These are phyloP conservation scores for Lemur catta DNA, from an alignment of 2,797 vertebrate species.

Conservation along the genomic window DNA sequence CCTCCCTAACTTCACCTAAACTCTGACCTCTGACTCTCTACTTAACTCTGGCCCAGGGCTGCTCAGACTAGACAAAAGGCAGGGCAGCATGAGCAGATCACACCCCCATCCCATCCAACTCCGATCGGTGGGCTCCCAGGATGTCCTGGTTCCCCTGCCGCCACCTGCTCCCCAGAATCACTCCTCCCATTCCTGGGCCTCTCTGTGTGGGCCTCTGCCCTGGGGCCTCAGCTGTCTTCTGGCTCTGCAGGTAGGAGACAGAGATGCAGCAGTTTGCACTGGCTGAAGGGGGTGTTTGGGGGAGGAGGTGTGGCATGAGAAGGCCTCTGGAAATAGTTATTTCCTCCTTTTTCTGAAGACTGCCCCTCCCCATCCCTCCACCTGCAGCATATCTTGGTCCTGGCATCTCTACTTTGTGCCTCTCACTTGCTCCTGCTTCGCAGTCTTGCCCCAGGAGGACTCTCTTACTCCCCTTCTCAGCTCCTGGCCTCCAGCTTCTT, in stretches of 20 bases:
- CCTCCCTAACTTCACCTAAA: conserved; percentile 34
- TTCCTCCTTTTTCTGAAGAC: background rate
- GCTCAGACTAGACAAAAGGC: conserved; percentile 13
- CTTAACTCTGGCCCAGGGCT: background rate
- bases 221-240: conserved; percentile 84
- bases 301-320: background rate
- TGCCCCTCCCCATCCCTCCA: background rate
- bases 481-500: conserved; percentile 88
- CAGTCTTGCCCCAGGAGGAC: conserved; percentile 64
- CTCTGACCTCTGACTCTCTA: conserved; percentile 26
- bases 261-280: background rate
- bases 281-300: background rate
- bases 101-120: background rate
- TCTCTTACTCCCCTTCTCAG: conserved; percentile 71
- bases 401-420: conserved; percentile 86
- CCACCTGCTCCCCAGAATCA: conserved; percentile 46
- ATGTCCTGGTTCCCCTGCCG: background rate
- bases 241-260: conserved; percentile 84
- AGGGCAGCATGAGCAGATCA: conserved; percentile 58
- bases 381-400: conserved; percentile 87
- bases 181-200: background rate
- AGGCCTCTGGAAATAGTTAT: background rate
- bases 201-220: conserved; percentile 55
- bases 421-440: conserved; percentile 85
- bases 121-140: background rate